Percentiles rank a stretch among this genome's conserved stretches.
These are phyloP conservation scores for Chelidonichthys spinosus DNA, from an alignment of 2,797 vertebrate species.

Conservation along the genomic window DNA sequence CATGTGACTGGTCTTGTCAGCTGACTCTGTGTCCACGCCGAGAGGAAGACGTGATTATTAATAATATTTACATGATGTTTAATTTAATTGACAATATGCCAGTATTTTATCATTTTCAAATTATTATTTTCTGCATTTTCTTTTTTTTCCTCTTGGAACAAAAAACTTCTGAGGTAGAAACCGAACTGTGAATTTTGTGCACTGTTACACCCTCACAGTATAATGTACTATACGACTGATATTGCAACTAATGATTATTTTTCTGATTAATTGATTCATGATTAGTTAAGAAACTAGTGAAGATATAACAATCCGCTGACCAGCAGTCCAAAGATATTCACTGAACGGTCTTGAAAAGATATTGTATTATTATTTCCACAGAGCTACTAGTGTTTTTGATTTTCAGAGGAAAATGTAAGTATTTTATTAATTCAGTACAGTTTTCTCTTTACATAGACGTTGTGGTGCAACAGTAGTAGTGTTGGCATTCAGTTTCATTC, in stretches of 20 bases:
- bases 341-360: neutral
- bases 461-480: slow-evolving; percentile 18
- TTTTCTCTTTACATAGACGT: slow-evolving; percentile 22
- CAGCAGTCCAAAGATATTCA: neutral
- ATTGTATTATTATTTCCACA: neutral
- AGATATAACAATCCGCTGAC: too few species aligned
- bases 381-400: neutral
- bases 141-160: too few species aligned
- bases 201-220: too few species aligned
- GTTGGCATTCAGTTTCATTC: neutral
- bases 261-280: neutral
- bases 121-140: too few species aligned
- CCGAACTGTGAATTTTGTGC: too few species aligned
- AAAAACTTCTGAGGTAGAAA: too few species aligned
- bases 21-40: slow-evolving; percentile 28
- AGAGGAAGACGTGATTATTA: neutral
- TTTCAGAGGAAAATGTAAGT: neutral
- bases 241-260: neutral
- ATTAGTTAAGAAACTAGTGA: too few species aligned
- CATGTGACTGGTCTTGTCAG: slow-evolving; percentile 33
- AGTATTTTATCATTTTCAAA: too few species aligned
- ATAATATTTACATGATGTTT: neutral
- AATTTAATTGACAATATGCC: neutral
- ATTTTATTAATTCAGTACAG: slow-evolving; percentile 23
- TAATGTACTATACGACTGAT: too few species aligned